Evolutionary conservation across 2,888 invertebrate genomes (phyloP).

Genomic region (Agrilus cyanescens): DNA sequence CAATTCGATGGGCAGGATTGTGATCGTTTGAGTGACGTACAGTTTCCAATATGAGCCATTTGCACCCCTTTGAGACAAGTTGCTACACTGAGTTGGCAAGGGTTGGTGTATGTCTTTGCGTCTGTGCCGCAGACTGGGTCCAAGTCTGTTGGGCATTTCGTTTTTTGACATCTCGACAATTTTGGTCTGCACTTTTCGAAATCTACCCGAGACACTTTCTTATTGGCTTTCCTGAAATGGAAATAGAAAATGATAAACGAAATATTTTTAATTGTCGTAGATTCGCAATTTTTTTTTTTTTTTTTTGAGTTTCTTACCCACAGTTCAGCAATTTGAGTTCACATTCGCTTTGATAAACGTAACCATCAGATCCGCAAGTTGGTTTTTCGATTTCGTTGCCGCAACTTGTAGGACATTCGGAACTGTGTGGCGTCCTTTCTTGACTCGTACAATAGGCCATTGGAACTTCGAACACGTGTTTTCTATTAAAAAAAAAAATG

Average conservation of each 20-base stretch:
- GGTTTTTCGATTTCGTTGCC: constrained; percentile 56
- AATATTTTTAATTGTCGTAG: background rate
- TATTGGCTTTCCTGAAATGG: constrained; percentile 25
- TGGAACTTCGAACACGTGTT: constrained; percentile 86
- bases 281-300: background rate
- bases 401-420: constrained; percentile 63
- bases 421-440: constrained; percentile 53
- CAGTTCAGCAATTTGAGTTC: constrained; percentile 82
- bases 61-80: constrained; percentile 81
- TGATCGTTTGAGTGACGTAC: constrained; percentile 56
- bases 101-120: constrained; percentile 71
- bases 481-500: constrained; percentile 40
- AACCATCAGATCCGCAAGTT: constrained; percentile 82
- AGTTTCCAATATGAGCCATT: constrained; percentile 78
- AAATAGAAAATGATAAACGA: constrained; percentile 4
- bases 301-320: constrained; percentile 45
- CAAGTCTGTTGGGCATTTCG: constrained; percentile 53
- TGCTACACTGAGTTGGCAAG: constrained; percentile 71
- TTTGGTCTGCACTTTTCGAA: constrained; percentile 71
- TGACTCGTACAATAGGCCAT: constrained; percentile 74
- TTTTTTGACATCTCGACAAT: constrained; percentile 63
- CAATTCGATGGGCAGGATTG: constrained; percentile 53
- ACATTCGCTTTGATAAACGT: constrained; percentile 78
- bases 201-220: constrained; percentile 56
- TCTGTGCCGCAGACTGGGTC: constrained; percentile 87